Evolutionary conservation across 2,797 vertebrate species (phyloP), one percentile per base, ranked within the genome.

Genomic region (Gymnoscopelus braueri): DNA sequence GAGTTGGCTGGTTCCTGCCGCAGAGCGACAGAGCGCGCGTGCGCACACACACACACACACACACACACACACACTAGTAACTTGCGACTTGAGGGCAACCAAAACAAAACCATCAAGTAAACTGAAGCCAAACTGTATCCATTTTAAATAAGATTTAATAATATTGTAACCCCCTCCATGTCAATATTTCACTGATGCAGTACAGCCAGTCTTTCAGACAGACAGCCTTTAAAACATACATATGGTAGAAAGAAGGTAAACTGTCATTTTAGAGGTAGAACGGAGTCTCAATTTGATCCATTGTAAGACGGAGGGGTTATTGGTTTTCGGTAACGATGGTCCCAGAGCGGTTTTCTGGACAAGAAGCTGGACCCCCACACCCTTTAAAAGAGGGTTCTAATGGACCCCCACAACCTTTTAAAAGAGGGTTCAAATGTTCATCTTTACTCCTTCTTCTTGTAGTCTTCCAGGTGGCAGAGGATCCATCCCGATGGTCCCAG

Each of bases 401-500:
- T 44, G 39, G 39, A 10, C 9, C 39, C 39, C 32, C 32, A 35
- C 8, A 6, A 26, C 51, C 24, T 13, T 53, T 54, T 52, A 48
- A 47, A 39, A 19, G 29, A 24, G 8, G 12, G 15, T 14, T 24
- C 19, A 68, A 81, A 76, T 48, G 69, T 74, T 62, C 56, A 71
- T 48, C 39, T 91, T 79, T 7, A 95, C 0, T 88, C 85, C 61
- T 57, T 90, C 56, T 93, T 94, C 87, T 93, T 96, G 87, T 96
- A 96, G 67, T 11, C 87, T 66, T 95, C 94, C 69, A 97, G 65
- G 78, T 96, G 90, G 13, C 89, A 58, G 80, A 96, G 80, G 81
- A 96, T 29, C 94, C 94, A 97, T 11, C 93, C 95, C 0, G 94
- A 65, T 0, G 95, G 95, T 69, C 83, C 87, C 69, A 96, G 76